phyloP scores from a whole-genome alignment of 2,113 vertebrate species.

The Muntiacus muntjak region DNA sequence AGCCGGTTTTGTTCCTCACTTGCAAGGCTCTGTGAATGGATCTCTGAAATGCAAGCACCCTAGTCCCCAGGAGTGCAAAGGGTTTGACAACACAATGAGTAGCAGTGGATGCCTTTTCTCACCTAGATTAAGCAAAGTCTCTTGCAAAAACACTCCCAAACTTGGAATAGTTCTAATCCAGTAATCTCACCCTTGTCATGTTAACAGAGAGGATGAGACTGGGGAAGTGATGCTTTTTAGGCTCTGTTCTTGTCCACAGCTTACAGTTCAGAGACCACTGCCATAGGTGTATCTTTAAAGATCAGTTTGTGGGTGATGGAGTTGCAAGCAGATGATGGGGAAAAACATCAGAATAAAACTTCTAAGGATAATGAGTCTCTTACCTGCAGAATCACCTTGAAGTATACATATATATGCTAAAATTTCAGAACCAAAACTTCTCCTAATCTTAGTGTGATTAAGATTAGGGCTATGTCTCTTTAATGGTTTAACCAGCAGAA shows the following conservation, averaged over 20 bases:
- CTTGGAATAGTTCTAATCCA: background rate
- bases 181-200: background rate
- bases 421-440: background rate
- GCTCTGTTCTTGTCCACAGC: background rate
- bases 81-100: background rate
- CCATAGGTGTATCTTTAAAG: background rate
- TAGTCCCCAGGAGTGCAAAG: background rate
- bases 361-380: background rate
- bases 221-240: background rate
- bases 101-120: background rate
- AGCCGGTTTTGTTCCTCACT: background rate
- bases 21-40: background rate
- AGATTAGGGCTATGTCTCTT: background rate
- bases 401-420: background rate
- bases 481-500: background rate
- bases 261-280: background rate
- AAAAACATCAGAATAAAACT: constrained; percentile 17
- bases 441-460: background rate
- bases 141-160: background rate
- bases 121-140: background rate
- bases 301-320: background rate
- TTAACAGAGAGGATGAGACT: background rate
- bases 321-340: background rate
- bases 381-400: background rate
- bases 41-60: background rate